phyloP scores from a whole-genome alignment of 2,797 vertebrate genomes.

The Echiichthys vipera region DNA sequence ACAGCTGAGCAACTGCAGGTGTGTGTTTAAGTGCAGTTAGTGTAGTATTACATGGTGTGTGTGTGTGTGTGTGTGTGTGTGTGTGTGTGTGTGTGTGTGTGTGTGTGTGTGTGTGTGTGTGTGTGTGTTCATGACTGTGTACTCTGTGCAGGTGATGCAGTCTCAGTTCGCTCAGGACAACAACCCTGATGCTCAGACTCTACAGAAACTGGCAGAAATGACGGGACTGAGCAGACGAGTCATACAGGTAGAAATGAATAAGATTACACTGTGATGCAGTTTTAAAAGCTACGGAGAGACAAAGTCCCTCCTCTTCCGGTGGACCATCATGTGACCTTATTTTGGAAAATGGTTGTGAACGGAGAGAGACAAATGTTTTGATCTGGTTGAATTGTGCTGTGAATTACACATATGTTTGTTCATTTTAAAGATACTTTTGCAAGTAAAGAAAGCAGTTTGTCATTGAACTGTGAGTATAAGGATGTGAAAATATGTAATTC shows the following conservation, averaged over 20 bases:
- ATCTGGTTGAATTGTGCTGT: too few species aligned
- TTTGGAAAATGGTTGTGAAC: too few species aligned
- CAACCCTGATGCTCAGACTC: slow-evolving; percentile 97
- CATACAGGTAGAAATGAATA: slow-evolving; percentile 89
- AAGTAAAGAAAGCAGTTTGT: too few species aligned
- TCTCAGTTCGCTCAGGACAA: slow-evolving; percentile 98
- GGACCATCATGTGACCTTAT: too few species aligned
- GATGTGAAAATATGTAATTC: too few species aligned
- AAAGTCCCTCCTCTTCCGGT: too few species aligned
- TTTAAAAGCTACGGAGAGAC: background rate
- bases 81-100: slow-evolving; percentile 1
- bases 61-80: slow-evolving; percentile 4
- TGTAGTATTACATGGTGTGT: background rate
- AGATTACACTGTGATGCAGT: background rate
- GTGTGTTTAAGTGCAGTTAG: background rate
- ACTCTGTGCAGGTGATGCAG: slow-evolving; percentile 94
- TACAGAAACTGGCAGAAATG: slow-evolving; percentile 98
- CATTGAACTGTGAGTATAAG: too few species aligned
- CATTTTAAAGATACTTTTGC: too few species aligned
- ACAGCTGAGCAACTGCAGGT: slow-evolving; percentile 97
- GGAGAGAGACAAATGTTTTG: too few species aligned
- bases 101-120: slow-evolving; percentile 1
- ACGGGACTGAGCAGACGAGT: slow-evolving; percentile 96
- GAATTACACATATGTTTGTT: too few species aligned
- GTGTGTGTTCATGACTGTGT: slow-evolving; percentile 15